These are phyloP conservation scores for Aspidiotus rigidus DNA, from an alignment of 2,888 invertebrate genomes.

Conservation along the genomic window DNA sequence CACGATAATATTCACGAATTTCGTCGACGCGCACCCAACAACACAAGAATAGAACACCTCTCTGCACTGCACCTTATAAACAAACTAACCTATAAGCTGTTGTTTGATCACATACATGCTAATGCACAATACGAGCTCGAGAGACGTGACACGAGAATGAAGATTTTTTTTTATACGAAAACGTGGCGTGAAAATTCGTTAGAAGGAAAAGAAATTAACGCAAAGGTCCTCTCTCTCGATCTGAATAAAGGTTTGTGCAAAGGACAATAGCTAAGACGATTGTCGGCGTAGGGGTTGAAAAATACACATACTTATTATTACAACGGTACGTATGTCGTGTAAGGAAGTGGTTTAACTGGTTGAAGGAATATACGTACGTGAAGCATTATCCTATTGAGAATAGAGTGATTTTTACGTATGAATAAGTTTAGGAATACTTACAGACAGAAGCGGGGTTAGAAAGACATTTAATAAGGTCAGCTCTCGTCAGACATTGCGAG, in stretches of 20 bases:
- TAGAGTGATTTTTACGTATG: background rate
- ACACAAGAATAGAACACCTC: too few relatives aligned
- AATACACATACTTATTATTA: background rate
- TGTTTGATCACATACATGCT: too few relatives aligned
- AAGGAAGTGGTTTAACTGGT: slow-evolving; percentile 12
- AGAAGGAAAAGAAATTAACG: background rate
- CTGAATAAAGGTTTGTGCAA: slow-evolving; percentile 9
- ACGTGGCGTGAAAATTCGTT: slow-evolving; percentile 18
- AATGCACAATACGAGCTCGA: too few relatives aligned
- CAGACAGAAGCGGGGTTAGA: too few relatives aligned
- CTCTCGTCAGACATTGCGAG: too few relatives aligned
- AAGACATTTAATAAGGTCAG: too few relatives aligned
- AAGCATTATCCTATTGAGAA: background rate
- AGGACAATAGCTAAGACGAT: slow-evolving; percentile 5
- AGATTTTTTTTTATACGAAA: background rate
- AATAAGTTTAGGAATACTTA: background rate
- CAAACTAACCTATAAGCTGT: too few relatives aligned
- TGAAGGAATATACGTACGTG: background rate
- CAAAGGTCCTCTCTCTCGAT: background rate
- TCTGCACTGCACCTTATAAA: too few relatives aligned
- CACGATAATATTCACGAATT: too few relatives aligned
- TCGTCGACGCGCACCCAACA: too few relatives aligned
- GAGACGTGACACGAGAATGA: too few relatives aligned
- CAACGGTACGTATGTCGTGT: background rate
- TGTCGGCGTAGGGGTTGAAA: slow-evolving; percentile 3